phyloP scores from a whole-genome alignment of 92 coral and sea anemone species.

The Parazoanthus atlanticus region DNA sequence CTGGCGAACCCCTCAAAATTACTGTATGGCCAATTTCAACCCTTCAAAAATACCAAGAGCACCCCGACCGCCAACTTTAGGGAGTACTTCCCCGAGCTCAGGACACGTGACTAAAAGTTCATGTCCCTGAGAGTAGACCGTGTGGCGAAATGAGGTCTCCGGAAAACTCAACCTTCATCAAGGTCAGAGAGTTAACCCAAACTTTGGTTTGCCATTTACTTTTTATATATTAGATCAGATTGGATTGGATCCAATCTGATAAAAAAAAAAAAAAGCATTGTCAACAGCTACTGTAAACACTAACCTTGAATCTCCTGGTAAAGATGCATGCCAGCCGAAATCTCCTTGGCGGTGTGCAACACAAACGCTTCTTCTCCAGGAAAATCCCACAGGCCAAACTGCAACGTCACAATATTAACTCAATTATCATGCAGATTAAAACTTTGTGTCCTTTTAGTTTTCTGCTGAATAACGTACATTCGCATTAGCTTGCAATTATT shows the following conservation, averaged over 20 bases:
- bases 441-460: neutral
- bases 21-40: too few relatives aligned
- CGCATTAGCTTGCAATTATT: too few relatives aligned
- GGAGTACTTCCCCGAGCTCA: too few relatives aligned
- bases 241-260: neutral
- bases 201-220: too few relatives aligned
- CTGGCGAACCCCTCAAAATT: too few relatives aligned
- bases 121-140: too few relatives aligned
- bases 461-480: neutral
- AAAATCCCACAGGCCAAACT: constrained; percentile 29
- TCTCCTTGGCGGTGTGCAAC: constrained; percentile 62
- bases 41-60: too few relatives aligned
- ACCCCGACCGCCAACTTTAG: too few relatives aligned
- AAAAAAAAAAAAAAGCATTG: neutral
- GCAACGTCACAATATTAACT: neutral
- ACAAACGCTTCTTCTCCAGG: constrained; percentile 24
- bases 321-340: constrained; percentile 73
- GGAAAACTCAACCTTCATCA: too few relatives aligned
- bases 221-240: neutral
- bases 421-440: neutral
- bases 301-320: constrained; percentile 72
- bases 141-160: too few relatives aligned
- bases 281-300: neutral
- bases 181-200: too few relatives aligned
- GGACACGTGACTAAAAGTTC: too few relatives aligned